phyloP scores from a whole-genome alignment of 2,797 vertebrate genomes.

The Typhlichthys subterraneus region DNA sequence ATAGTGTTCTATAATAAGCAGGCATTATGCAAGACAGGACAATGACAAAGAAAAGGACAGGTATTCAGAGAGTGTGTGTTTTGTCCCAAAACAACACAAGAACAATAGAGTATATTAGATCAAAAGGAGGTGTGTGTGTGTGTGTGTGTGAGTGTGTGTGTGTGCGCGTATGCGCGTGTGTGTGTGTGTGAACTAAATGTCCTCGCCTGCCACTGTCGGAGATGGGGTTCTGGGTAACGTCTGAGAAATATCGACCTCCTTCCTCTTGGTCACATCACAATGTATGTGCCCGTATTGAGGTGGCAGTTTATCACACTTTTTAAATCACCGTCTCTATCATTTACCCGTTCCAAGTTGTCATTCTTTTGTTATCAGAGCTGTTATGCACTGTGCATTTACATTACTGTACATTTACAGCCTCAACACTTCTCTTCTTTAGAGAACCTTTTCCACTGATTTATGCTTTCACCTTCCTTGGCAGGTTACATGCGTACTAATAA shows the following conservation, averaged over 20 bases:
- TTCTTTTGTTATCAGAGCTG: neutral
- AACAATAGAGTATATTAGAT: neutral
- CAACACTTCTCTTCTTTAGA: neutral
- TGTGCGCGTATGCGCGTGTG: neutral
- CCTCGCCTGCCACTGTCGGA: neutral
- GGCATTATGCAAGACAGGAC: no score
- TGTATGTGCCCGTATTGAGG: neutral
- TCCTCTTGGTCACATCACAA: neutral
- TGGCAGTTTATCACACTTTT: neutral
- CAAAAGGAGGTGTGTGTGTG: neutral
- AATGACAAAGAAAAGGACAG: neutral
- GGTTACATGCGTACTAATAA: no score
- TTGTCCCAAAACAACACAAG: neutral
- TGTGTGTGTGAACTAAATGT: neutral
- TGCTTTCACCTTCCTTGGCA: neutral
- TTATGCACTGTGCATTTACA: no score
- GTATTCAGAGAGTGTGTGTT: neutral
- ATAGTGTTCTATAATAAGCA: no score
- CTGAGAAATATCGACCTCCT: slow-evolving; percentile 4
- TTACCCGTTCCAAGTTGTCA: neutral
- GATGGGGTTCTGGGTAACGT: neutral
- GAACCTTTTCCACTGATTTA: neutral
- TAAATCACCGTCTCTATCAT: neutral
- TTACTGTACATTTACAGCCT: neutral
- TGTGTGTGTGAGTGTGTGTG: neutral